Evolutionary conservation across 2,797 vertebrate genomes (phyloP), one percentile per base, ranked within the genome.

Genomic region (Spondyliosoma cantharus): DNA sequence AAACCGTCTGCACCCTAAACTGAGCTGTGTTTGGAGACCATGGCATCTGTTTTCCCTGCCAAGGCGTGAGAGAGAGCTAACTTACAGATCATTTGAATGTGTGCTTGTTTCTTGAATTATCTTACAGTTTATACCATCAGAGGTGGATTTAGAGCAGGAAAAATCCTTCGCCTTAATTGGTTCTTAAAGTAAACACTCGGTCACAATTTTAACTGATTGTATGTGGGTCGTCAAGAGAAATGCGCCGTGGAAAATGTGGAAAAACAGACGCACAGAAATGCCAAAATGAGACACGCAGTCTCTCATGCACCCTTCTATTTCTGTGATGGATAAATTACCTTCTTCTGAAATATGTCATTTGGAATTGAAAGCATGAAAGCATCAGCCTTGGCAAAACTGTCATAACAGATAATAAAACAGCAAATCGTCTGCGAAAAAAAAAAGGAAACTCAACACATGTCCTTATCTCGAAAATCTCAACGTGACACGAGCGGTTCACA

Each of bases 301-400:
- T 11, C 27, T 27, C 15, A 49, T 32, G 56, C 48, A 67, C 15
- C 15, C 32, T 24, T 63, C 7, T 24, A 2, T 54, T 72, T 48
- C 52, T n/a, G 4, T 71, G 61, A 71, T 1, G 53, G 27, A 54
- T 63, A 63, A 63, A 76, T 49, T 8, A 64, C 46, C 8, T 57
- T 57, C 29, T 63, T 68, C 12, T 52, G 32, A 70, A 71, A 78
- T 25, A 13, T 37, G 15, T 50, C 17, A 59, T 32, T 74, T 53
- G 9, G 43, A 25, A 65, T 1, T 57, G 9, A 59, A 71, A 29
- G 25, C 74, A 50, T 63, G 45, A 63, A 19, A 27, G 19, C 37
- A 27, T 49, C 42, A 58, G 50, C 53, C 48, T 37, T 46, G 42
- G 68, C 32, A 24, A 66, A 71, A 65, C 49, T 68, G 78, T 78